Evolutionary conservation across 1,140 invertebrate genomes (phyloP).

Genomic region (Plodia interpunctella): DNA sequence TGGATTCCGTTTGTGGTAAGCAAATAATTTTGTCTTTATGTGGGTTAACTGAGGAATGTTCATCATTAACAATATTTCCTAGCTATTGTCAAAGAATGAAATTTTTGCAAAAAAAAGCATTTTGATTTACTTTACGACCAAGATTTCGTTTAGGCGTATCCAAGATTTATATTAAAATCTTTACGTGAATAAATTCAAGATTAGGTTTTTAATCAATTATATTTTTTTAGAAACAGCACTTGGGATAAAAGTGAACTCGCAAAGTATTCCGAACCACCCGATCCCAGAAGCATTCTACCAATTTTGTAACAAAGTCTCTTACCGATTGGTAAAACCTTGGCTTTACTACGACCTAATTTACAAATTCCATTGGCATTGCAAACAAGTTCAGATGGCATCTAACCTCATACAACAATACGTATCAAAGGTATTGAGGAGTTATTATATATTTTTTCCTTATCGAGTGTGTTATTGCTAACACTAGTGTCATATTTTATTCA

Average conservation of each 20-base stretch:
- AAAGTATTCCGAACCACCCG: slow-evolving; percentile 11
- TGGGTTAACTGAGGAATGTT: too few species aligned
- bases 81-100: too few species aligned
- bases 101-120: too few species aligned
- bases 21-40: background rate
- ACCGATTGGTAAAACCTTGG: slow-evolving; percentile 20
- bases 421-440: slow-evolving; percentile 19
- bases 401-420: slow-evolving; percentile 19
- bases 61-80: too few species aligned
- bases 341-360: slow-evolving; percentile 17
- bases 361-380: slow-evolving; percentile 2
- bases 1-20: slow-evolving; percentile 27
- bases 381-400: background rate
- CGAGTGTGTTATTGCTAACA: too few species aligned
- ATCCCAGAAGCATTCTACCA: slow-evolving; percentile 19
- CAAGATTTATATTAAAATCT: too few species aligned
- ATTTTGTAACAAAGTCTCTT: background rate
- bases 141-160: too few species aligned
- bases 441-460: too few species aligned
- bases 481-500: too few species aligned
- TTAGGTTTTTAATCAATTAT: too few species aligned
- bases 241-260: slow-evolving; percentile 18
- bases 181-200: too few species aligned
- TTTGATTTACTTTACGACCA: too few species aligned
- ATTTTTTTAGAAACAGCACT: slow-evolving; percentile 22